Percentiles rank a stretch among this genome's conserved stretches.
Evolutionary conservation across 1,140 invertebrate species (phyloP).

Genomic region (Calosoma granatense): DNA sequence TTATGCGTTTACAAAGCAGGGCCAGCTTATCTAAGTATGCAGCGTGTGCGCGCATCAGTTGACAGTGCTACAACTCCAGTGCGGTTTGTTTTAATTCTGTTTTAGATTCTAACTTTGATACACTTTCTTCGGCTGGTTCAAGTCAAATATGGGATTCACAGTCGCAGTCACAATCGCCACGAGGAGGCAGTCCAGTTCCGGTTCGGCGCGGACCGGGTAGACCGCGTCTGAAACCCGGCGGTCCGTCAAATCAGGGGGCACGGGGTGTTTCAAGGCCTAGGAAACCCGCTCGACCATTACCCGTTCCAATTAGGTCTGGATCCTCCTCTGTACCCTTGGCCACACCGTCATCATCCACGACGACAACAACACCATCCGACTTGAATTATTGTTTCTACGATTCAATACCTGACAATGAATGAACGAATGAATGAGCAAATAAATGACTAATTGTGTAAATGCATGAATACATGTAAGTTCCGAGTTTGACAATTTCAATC

Average conservation of each 20-base stretch:
- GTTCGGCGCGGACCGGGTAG: slow-evolving; percentile 59
- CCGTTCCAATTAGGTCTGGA: slow-evolving; percentile 45
- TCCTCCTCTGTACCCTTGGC: slow-evolving; percentile 32
- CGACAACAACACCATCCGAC: not conserved
- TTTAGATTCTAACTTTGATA: not conserved
- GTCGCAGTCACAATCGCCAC: slow-evolving; percentile 28
- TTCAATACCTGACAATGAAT: not conserved
- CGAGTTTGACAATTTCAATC: too few relatives aligned
- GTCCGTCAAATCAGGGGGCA: slow-evolving; percentile 48
- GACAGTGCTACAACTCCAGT: too few relatives aligned
- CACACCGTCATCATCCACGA: not conserved
- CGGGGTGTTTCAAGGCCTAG: slow-evolving; percentile 41
- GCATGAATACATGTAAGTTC: too few relatives aligned
- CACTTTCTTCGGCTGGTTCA: not conserved
- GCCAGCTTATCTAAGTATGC: too few relatives aligned
- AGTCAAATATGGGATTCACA: slow-evolving; percentile 25
- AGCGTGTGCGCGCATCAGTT: too few relatives aligned
- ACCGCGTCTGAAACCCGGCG: slow-evolving; percentile 54
- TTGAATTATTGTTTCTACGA: not conserved
- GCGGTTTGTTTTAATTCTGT: not conserved
- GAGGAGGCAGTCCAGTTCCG: slow-evolving; percentile 14
- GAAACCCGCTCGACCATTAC: slow-evolving; percentile 45
- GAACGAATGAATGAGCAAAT: too few relatives aligned
- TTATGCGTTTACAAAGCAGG: too few relatives aligned
- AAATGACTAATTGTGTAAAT: too few relatives aligned